Evolutionary conservation across 1,140 invertebrate genomes (phyloP), one percentile per base, ranked within the genome.

Genomic region (Thaumatotibia leucotreta): DNA sequence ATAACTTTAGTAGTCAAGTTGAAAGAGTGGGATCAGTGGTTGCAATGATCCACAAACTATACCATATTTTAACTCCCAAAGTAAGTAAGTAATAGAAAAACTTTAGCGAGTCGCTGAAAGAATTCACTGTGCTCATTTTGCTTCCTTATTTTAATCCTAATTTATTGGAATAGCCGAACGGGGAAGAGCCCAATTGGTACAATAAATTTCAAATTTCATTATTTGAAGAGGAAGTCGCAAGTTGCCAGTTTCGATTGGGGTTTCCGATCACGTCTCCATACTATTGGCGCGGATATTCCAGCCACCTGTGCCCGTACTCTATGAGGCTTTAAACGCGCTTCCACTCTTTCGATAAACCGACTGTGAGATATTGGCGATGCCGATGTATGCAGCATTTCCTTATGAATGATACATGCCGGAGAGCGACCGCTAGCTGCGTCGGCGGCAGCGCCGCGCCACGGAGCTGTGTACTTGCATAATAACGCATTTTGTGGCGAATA

Each of bases 171-270:
- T 70, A 79, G 70, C 76, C 64, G 81, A 83, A 83, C 79, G 76
- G 70, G 76, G 68, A 75, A 70, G 77, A 81, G 75, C 84, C 81
- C 76, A 77, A 86, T 84, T 74, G 84, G 75, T 74, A 82, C 80
- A 85, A 86, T 87, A 87, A 87, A 87, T 89, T 89, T 86, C 76
- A 89, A 87, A 89, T 89, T 89, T 89, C 86, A 89, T 89, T 89
- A 89, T 89, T 87, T 86, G 84, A 87, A 89, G 80, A 87, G 84
- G 82, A 86, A 85, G 84, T 87, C 83, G 82, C 82, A 81, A 86
- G 80, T 86, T 86, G 80, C 77, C 86, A 86, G 83, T 86, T 77
- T 80, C 82, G 69, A 83, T 89, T 84, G 68, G 76, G 82, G 82
- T 89, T 88, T 85, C 86, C 77, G 85, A 87, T 88, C 88, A 90